Conservation (phyloP, 1,140 invertebrate genomes). For the Ceratitis capitata region DNA sequence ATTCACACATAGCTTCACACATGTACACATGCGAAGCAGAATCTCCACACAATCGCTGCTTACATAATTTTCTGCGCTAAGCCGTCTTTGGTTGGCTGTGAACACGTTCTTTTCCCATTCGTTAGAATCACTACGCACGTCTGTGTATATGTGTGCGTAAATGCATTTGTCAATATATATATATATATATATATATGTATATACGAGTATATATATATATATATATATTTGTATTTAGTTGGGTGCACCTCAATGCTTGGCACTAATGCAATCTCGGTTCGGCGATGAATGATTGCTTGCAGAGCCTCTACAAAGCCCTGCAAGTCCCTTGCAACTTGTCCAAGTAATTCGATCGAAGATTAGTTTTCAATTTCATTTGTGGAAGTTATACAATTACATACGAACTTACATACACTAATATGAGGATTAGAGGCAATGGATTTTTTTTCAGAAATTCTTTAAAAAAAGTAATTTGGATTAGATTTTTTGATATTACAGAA, state of each 20-base stretch:
- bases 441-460: no score
- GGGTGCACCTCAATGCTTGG: background rate
- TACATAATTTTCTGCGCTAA: constrained; percentile 23
- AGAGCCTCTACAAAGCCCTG: background rate
- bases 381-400: background rate
- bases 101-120: constrained; percentile 31
- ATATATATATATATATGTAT: no score
- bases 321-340: constrained; percentile 34
- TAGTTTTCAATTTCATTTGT: constrained; percentile 29
- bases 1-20: background rate
- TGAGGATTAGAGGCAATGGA: no score
- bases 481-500: no score
- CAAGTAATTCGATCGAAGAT: constrained; percentile 25
- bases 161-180: background rate
- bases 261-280: background rate
- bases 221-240: background rate
- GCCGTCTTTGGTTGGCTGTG: background rate
- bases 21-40: background rate
- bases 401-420: background rate
- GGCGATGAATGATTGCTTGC: background rate
- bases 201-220: background rate
- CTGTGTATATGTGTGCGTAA: background rate
- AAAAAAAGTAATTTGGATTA: no score
- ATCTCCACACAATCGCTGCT: background rate
- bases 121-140: background rate